phyloP scores from a whole-genome alignment of 2,113 vertebrate genomes.

The Dissostichus mawsoni region DNA sequence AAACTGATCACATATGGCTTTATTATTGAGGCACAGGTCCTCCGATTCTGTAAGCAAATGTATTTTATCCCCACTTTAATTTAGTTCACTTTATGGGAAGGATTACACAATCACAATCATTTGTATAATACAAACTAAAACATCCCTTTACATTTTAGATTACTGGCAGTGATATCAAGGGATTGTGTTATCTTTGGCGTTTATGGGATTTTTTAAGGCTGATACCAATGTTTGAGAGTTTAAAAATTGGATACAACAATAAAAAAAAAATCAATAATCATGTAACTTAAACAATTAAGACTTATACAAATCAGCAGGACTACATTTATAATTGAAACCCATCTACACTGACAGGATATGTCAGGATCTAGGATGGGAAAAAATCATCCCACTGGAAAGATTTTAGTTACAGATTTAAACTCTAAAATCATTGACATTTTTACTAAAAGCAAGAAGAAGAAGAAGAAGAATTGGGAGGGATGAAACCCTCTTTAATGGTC shows the following conservation, averaged over 20 bases:
- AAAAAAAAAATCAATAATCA: not conserved
- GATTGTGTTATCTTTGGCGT: too few species aligned
- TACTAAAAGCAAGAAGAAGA: not conserved
- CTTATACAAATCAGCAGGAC: not conserved
- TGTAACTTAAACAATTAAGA: not conserved
- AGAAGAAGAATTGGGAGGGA: too few species aligned
- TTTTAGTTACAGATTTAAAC: too few species aligned
- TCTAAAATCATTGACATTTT: not conserved
- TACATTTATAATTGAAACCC: not conserved
- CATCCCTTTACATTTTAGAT: not conserved
- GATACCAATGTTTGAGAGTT: not conserved
- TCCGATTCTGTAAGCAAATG: not conserved
- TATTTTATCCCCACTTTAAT: not conserved
- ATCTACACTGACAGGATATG: not conserved
- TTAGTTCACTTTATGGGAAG: not conserved
- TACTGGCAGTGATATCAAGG: not conserved
- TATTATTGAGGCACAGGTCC: not conserved
- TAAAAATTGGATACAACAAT: not conserved
- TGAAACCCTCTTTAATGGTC: too few species aligned
- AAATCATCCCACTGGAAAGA: too few species aligned
- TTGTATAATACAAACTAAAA: not conserved
- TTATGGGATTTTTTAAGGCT: not conserved
- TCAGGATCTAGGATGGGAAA: not conserved
- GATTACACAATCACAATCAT: not conserved
- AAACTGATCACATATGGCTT: not conserved